Evolutionary conservation across 2,888 invertebrate genomes (phyloP).

Genomic region (Brachycybe producta): DNA sequence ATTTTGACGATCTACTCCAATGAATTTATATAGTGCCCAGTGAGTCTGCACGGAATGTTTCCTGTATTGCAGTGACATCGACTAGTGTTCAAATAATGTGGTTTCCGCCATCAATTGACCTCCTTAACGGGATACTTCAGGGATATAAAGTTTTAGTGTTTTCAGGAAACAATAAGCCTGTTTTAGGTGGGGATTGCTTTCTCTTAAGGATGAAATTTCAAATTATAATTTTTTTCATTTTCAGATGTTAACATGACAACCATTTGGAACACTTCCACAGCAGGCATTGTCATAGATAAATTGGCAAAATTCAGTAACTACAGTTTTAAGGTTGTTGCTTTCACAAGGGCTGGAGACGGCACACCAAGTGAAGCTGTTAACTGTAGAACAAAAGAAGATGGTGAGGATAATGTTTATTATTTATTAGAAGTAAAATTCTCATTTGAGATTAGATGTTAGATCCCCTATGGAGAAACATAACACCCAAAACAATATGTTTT

Average conservation of each 20-base stretch:
- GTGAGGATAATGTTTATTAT: too few relatives aligned
- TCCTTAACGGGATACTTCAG: slow-evolving; percentile 87
- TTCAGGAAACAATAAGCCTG: too few relatives aligned
- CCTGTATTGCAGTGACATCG: slow-evolving; percentile 17
- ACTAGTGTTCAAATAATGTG: slow-evolving; percentile 68
- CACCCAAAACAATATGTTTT: too few relatives aligned
- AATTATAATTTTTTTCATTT: not conserved
- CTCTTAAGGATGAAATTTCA: not conserved
- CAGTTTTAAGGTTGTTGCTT: slow-evolving; percentile 89
- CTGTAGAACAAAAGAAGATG: slow-evolving; percentile 90
- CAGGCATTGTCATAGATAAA: slow-evolving; percentile 47
- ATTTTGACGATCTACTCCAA: too few relatives aligned
- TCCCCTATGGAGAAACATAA: too few relatives aligned
- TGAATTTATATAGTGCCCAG: slow-evolving; percentile 9
- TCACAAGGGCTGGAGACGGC: slow-evolving; percentile 88
- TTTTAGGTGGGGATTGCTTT: too few relatives aligned
- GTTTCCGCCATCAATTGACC: slow-evolving; percentile 81
- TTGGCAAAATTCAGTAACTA: slow-evolving; percentile 92
- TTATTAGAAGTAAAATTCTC: too few relatives aligned
- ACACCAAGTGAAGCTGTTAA: slow-evolving; percentile 75
- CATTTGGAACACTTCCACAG: slow-evolving; percentile 5
- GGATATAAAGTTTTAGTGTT: slow-evolving; percentile 70
- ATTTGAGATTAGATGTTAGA: too few relatives aligned
- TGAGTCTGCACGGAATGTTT: slow-evolving; percentile 15
- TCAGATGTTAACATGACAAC: slow-evolving; percentile 9